Evolutionary conservation across 2,888 invertebrate species (phyloP).

Genomic region (Oxytorus armatus): DNA sequence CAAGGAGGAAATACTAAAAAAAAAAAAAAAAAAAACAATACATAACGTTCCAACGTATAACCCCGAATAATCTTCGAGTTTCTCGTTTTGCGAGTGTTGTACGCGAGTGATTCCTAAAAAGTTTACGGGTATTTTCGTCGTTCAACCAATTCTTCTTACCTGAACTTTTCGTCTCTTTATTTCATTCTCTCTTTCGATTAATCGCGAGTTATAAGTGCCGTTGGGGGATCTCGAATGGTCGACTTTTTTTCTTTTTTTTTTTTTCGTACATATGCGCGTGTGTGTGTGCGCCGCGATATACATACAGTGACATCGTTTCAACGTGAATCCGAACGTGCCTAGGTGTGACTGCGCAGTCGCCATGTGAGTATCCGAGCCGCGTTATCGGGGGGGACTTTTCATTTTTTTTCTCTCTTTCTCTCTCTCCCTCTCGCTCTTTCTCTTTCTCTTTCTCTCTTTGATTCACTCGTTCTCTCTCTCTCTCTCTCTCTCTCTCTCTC

Average conservation of each 20-base stretch:
- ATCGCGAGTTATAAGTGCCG: slow-evolving; percentile 30
- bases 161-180: slow-evolving; percentile 15
- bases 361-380: slow-evolving; percentile 79
- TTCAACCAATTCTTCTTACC: slow-evolving; percentile 2
- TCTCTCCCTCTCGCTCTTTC: neutral
- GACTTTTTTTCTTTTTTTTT: slow-evolving; percentile 14
- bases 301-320: slow-evolving; percentile 59
- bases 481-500: neutral
- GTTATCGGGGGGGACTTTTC: slow-evolving; percentile 53
- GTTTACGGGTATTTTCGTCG: slow-evolving; percentile 2
- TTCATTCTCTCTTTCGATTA: neutral
- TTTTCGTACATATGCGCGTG: slow-evolving; percentile 20
- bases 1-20: neutral
- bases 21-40: neutral
- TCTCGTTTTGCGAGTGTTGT: neutral
- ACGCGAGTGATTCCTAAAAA: slow-evolving; percentile 9
- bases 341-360: slow-evolving; percentile 84
- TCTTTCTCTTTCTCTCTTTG: slow-evolving; percentile 10
- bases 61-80: neutral
- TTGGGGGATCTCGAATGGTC: slow-evolving; percentile 33
- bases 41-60: neutral
- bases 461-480: neutral
- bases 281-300: slow-evolving; percentile 40
- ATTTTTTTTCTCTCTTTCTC: slow-evolving; percentile 21
- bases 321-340: slow-evolving; percentile 78